phyloP scores from a whole-genome alignment of 1,140 invertebrate genomes.

The Microplitis demolitor region DNA sequence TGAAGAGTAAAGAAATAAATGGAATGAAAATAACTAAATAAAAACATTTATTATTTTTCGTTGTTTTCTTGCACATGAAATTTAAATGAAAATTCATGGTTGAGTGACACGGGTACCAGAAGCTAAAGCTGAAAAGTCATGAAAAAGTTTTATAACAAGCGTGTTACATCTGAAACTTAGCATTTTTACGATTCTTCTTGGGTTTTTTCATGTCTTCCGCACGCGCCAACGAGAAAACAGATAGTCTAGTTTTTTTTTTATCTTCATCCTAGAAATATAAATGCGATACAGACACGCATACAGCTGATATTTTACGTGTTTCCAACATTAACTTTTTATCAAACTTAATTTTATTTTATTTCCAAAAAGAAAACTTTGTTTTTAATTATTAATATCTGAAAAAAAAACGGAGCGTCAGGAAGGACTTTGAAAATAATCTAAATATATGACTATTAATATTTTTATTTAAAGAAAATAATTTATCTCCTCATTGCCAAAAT shows the following conservation, averaged over 20 bases:
- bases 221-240: not conserved
- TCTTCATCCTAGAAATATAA: not conserved
- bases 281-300: not conserved
- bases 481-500: too few species aligned
- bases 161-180: slow-evolving; percentile 19
- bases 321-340: not conserved
- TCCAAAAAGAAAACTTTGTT: too few species aligned
- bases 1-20: too few species aligned
- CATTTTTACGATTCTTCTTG: slow-evolving; percentile 18
- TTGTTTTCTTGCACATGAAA: slow-evolving; percentile 6
- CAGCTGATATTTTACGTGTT: not conserved
- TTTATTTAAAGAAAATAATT: too few species aligned
- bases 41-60: not conserved
- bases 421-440: too few species aligned
- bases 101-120: not conserved
- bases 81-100: slow-evolving; percentile 24
- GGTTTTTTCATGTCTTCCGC: not conserved
- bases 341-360: too few species aligned
- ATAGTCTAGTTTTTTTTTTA: not conserved
- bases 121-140: not conserved
- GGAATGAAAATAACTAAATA: not conserved
- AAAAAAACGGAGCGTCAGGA: too few species aligned
- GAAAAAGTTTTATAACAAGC: slow-evolving; percentile 24
- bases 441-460: too few species aligned
- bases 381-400: too few species aligned